Evolutionary conservation across 2,888 invertebrate species (phyloP), one percentile per base, ranked within the genome.

Genomic region (Mamestra brassicae): DNA sequence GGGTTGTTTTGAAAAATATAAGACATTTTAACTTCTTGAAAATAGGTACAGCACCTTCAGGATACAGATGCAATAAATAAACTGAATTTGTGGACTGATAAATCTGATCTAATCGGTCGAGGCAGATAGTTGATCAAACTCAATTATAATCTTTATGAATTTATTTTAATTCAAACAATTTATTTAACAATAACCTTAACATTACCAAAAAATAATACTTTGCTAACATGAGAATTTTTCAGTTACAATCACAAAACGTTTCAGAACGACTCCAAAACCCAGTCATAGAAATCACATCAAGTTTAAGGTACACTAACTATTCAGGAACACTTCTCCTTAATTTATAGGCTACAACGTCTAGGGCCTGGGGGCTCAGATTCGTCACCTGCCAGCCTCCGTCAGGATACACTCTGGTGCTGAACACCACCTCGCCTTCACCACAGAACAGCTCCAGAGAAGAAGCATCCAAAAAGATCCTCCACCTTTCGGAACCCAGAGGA

Each of bases 361-460:
- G 55, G 0, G 83, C 60, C 78, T 94, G 94, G 11, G 11, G 42
- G 4, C 78, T 65, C 34, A 11, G 15, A 50, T 78, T 78, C 0
- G 15, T 93, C 2, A 96, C 77, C n/a, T 77, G 88, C 95, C 96
- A 95, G 13, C 90, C 90, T 3, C 95, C 95, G 3, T 92, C 88
- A 42, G 95, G 94, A 73, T 89, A 95, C 1, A 93, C 89, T 17
- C 96, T 90, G n/a, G 90, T 92, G 77, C 96, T 96, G 83, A 96
- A 95, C 0, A 96, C 96, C 1, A 94, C 95, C 73, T 96, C 96
- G 0, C 96, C 96, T 80, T 95, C 94, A 0, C 96, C 96, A 66
- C 96, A 96, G 88, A 96, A 96, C 60, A 96, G 78, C 80, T 96
- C 96, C 71, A 96, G 47, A 3, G 96, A 95, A 84, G 95, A 95